Percentiles rank a stretch among this genome's conserved stretches.
Evolutionary conservation across 2,888 invertebrate species (phyloP).

Genomic region (Dryococelus australis): DNA sequence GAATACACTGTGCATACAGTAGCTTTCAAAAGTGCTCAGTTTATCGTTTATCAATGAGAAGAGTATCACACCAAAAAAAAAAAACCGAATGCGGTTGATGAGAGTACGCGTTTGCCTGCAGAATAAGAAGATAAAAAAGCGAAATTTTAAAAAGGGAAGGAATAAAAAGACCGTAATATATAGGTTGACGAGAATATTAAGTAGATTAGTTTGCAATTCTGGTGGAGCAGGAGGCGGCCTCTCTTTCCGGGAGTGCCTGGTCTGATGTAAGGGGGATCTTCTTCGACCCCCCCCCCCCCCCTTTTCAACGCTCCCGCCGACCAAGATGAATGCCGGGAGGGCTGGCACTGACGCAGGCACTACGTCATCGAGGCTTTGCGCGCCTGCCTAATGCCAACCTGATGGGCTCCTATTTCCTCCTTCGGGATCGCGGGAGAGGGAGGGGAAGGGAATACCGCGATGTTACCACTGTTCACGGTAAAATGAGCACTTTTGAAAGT

Average conservation of each 20-base stretch:
- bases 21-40: too few species aligned
- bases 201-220: constrained; percentile 28
- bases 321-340: constrained; percentile 22
- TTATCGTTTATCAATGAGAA: too few species aligned
- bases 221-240: not conserved
- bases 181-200: constrained; percentile 20
- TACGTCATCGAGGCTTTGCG: constrained; percentile 26
- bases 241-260: constrained; percentile 8
- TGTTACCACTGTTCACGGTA: not conserved
- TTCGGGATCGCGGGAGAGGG: not conserved
- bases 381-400: constrained; percentile 24
- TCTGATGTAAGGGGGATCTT: constrained; percentile 20
- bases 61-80: too few species aligned
- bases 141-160: not conserved
- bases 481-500: too few species aligned
- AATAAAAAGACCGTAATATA: not conserved
- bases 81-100: too few species aligned
- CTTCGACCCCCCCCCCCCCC: not conserved
- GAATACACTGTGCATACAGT: too few species aligned
- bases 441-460: not conserved
- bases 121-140: not conserved
- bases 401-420: constrained; percentile 26
- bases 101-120: not conserved
- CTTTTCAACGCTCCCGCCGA: not conserved
- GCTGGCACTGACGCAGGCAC: constrained; percentile 21